Evolutionary conservation across 2,888 invertebrate species (phyloP), one percentile per base, ranked within the genome.

Genomic region (Cantharis rufa): DNA sequence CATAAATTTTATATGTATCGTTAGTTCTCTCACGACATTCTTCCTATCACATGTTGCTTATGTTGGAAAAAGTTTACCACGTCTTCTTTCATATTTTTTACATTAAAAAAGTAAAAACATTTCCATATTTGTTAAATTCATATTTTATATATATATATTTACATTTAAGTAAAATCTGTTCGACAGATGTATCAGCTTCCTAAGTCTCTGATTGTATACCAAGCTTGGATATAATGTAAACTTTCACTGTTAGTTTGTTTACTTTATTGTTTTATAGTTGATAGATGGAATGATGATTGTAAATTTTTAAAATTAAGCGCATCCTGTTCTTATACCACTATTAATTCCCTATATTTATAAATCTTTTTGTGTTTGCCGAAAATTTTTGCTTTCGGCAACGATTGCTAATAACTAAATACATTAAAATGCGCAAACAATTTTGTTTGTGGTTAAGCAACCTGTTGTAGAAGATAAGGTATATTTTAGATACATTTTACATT

Each of bases 111-210:
- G 13, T 18, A 4, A 21, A 66, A 24, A 66, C 21, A 21, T 66
- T 24, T 18, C 64, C 64, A 21, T 66, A 21, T 21, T n/a, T n/a
- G n/a, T 66, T 66, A 66, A 66, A 66, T 66, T 66, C n/a, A 66
- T 21, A 66, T 66, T 66, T 63, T 28, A 28, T 11, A 28, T 27
- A 21, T 18, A 27, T 62, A 68, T 75, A 75, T 75, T 75, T 78
- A 78, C 74, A 75, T 78, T 71, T 69, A 64, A 75, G 61, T 18
- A 2, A 75, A 77, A 79, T 77, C 74, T 77, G 75, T 79, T 77
- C 77, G 75, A 77, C 79, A 79, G 77, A 79, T 77, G 79, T 77
- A 79, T 73, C 48, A 63, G 21, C 21, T 68, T 74, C 74, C 71
- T 66, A 69, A 68, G 69, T 21, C 21, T 77, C 74, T 71, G 73